A percentile compares a stretch with the other conserved stretches of the same genome.
Conservation (phyloP, 1,140 invertebrate genomes). For the Notospermus geniculatus region DNA sequence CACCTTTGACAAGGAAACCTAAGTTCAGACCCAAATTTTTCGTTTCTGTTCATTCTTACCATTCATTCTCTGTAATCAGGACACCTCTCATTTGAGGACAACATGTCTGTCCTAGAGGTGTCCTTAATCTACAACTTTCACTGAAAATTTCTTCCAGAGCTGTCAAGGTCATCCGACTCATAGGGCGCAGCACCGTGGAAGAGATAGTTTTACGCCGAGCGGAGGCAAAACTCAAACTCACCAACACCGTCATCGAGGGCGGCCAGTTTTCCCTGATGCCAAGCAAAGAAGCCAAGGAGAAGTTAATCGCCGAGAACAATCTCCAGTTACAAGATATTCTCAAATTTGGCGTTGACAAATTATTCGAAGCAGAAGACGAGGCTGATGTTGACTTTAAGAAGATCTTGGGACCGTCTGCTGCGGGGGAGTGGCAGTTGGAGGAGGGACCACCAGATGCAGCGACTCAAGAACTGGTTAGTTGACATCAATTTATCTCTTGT, state of each 20-base stretch:
- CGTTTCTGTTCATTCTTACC: no score
- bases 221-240: slow-evolving; percentile 51
- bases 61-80: no score
- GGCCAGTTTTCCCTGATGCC: slow-evolving; percentile 46
- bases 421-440: slow-evolving; percentile 39
- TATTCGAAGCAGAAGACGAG: slow-evolving; percentile 34
- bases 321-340: slow-evolving; percentile 52
- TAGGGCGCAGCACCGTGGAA: slow-evolving; percentile 53
- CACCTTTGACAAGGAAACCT: no score
- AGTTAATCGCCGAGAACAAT: slow-evolving; percentile 35
- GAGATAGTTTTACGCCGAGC: slow-evolving; percentile 54
- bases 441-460: slow-evolving; percentile 20
- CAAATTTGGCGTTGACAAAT: slow-evolving; percentile 51
- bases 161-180: slow-evolving; percentile 54
- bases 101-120: no score
- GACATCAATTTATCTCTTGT: no score
- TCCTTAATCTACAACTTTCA: no score
- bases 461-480: no score
- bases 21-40: no score
- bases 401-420: slow-evolving; percentile 35
- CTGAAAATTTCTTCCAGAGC: slow-evolving; percentile 41
- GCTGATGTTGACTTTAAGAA: slow-evolving; percentile 34
- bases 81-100: no score
- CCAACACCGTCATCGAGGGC: slow-evolving; percentile 50
- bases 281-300: slow-evolving; percentile 19